A percentile compares a stretch with the other conserved stretches of the same genome.
phyloP scores from a whole-genome alignment of 1,140 invertebrate genomes.

The Drosophila erecta region DNA sequence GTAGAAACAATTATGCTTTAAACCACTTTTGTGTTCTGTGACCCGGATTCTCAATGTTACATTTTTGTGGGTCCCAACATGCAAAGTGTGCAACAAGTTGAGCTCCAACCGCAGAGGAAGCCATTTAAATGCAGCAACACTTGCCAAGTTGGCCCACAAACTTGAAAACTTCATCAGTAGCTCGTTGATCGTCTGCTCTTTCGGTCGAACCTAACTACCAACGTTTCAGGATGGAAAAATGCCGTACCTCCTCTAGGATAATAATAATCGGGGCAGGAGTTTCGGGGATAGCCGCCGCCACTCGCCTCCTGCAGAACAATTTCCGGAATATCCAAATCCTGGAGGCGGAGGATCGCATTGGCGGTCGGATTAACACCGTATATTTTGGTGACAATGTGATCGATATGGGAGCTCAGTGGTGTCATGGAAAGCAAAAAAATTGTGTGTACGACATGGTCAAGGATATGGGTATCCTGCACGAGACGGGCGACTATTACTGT shows the following conservation, averaged over 20 bases:
- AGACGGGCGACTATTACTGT: constrained; percentile 35
- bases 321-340: constrained; percentile 85
- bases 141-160: background rate
- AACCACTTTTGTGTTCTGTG: background rate
- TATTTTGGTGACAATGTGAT: constrained; percentile 87
- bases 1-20: background rate
- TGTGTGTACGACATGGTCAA: constrained; percentile 88
- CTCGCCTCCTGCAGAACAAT: constrained; percentile 85
- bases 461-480: constrained; percentile 85
- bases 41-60: constrained; percentile 10
- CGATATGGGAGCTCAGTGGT: constrained; percentile 91
- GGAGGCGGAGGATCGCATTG: constrained; percentile 90
- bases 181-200: constrained; percentile 19
- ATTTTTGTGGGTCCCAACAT: constrained; percentile 11
- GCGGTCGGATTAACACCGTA: constrained; percentile 88
- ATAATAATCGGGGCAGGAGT: constrained; percentile 87
- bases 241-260: constrained; percentile 51
- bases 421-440: constrained; percentile 91
- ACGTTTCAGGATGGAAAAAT: constrained; percentile 29
- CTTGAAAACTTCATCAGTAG: constrained; percentile 27
- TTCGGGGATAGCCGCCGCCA: constrained; percentile 87
- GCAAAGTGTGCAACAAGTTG: background rate
- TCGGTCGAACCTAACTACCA: background rate
- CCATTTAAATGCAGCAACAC: constrained; percentile 16
- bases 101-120: constrained; percentile 16